Percentiles rank a stretch among this genome's conserved stretches.
phyloP scores from a whole-genome alignment of 2,888 invertebrate species.

The Zelleria hepariella region DNA sequence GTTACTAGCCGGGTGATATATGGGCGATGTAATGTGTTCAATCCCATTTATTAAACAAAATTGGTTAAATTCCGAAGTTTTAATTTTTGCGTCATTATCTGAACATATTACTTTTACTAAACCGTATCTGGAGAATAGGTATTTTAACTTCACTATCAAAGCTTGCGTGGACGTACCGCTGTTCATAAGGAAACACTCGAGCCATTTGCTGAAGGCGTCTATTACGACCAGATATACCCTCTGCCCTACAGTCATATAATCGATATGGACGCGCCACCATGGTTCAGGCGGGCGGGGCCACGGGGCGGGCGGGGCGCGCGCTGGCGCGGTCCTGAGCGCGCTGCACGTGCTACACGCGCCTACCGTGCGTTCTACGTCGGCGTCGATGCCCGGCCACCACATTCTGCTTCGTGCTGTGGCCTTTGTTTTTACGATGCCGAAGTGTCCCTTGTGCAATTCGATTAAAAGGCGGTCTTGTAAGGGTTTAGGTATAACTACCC shows the following conservation, averaged over 20 bases:
- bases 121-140: conserved; percentile 7
- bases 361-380: no score
- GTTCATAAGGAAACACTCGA: conserved; percentile 9
- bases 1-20: conserved; percentile 11
- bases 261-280: conserved; percentile 7
- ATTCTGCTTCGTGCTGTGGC: conserved; percentile 4
- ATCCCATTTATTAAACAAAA: conserved; percentile 3
- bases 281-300: not conserved
- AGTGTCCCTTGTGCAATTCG: conserved; percentile 5
- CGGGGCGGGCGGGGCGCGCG: conserved; percentile 5
- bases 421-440: conserved; percentile 10
- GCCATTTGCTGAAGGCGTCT: conserved; percentile 7
- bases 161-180: not conserved
- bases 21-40: not conserved
- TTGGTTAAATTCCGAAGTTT: not conserved
- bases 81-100: conserved; percentile 4
- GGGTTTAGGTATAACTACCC: conserved; percentile 3
- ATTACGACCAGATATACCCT: conserved; percentile 1
- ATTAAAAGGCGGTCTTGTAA: not conserved
- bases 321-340: not conserved
- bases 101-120: conserved; percentile 3
- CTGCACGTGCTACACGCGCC: not conserved
- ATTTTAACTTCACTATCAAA: conserved; percentile 7
- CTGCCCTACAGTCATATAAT: conserved; percentile 6
- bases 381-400: conserved; percentile 5